Evolutionary conservation across 2,888 invertebrate species (phyloP), one percentile per base, ranked within the genome.

Genomic region (Dyspetes luteomarginatus): DNA sequence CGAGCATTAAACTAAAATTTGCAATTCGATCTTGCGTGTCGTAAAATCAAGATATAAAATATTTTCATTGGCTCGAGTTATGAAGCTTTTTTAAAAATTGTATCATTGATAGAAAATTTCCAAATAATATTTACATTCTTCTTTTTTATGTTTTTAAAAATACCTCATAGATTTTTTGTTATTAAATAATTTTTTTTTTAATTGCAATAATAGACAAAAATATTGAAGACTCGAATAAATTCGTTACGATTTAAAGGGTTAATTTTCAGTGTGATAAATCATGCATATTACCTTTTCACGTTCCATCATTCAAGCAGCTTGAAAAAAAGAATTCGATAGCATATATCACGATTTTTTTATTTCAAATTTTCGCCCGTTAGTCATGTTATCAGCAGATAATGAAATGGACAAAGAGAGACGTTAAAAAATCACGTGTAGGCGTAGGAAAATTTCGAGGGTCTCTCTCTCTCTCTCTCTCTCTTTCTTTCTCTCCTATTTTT

Each of bases 261-360:
- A 48, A 15, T 45, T 41, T 60, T 43, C 9, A 26, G 22, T 28
- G 17, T 45, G 5, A 60, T 26, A 17, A 30, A 58, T 22, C 26
- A 9, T 56, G 64, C 41, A 9, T 36, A 55, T 72, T 89, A 88
- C 88, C 87, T 86, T 89, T 83, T 88, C 89, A 65, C 84, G 85
- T 72, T 87, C 86, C 78, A 86, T 73, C 87, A 52, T 81, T 84
- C 55, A 75, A 50, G 84, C 85, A 81, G 89, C 88, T 83, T 89
- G 88, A 62, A 86, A 85, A 83, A 77, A 82, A 75, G 73, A 65
- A 55, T 36, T 7, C 36, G 19, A 48, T 48, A 48, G 17, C 5
- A 48, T 17, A 48, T 19, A 5, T 48, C 17, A 48, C 2, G 7
- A 56, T 19, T 48, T 50, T 4, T 12, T 4, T 36, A 36, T 36